Evolutionary conservation across 2,888 invertebrate species (phyloP).

Genomic region (Eupsilia transversa): DNA sequence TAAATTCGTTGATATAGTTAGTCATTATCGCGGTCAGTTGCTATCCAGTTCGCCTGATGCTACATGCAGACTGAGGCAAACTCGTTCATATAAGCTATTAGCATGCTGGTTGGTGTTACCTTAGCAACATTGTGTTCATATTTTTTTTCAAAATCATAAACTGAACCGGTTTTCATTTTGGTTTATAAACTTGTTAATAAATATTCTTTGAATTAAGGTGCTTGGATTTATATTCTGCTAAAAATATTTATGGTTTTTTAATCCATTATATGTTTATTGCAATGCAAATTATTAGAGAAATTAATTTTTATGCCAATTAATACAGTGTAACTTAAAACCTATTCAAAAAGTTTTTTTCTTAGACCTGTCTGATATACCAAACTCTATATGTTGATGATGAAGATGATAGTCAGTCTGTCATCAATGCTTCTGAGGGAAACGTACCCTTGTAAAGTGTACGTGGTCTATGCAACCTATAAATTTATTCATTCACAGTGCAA

Average conservation of each 20-base stretch:
- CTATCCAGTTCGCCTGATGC: slow-evolving; percentile 5
- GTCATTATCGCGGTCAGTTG: background rate
- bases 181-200: slow-evolving; percentile 28
- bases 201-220: slow-evolving; percentile 25
- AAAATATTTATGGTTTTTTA: slow-evolving; percentile 13
- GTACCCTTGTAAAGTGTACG: background rate
- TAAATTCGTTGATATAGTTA: background rate
- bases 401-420: background rate
- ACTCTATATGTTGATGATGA: background rate
- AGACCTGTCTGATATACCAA: too few relatives aligned
- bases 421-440: background rate
- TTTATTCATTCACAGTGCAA: slow-evolving; percentile 46
- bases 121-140: slow-evolving; percentile 28
- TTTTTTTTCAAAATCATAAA: slow-evolving; percentile 40
- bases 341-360: background rate
- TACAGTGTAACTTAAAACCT: background rate
- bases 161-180: slow-evolving; percentile 37
- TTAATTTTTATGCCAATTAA: slow-evolving; percentile 7
- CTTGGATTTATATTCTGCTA: slow-evolving; percentile 29
- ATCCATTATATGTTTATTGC: background rate
- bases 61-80: slow-evolving; percentile 10
- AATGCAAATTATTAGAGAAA: background rate
- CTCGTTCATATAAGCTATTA: slow-evolving; percentile 11
- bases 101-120: slow-evolving; percentile 7
- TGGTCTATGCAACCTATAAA: slow-evolving; percentile 4